These are phyloP conservation scores for Tetragnatha versicolor DNA, from an alignment of 1,140 invertebrate genomes.

Conservation along the genomic window DNA sequence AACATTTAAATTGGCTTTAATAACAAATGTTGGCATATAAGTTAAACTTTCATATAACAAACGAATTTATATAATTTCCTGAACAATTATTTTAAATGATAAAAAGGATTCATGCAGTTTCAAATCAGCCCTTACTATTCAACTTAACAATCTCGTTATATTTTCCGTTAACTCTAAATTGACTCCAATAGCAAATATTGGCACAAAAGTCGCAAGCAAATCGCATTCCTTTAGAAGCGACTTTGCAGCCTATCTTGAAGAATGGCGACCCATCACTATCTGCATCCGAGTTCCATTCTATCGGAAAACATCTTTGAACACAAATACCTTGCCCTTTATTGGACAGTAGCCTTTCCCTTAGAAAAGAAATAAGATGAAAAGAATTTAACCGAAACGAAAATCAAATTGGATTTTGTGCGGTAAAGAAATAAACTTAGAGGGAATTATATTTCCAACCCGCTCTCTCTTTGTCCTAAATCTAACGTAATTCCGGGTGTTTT, in stretches of 20 bases:
- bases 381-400: conserved; percentile 3
- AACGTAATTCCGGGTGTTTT: conserved; percentile 32
- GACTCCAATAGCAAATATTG: too few relatives aligned
- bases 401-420: conserved; percentile 46
- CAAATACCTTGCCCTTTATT: neutral
- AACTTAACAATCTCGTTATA: too few relatives aligned
- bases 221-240: neutral
- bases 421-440: conserved; percentile 32
- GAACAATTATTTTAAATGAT: too few relatives aligned
- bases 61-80: too few relatives aligned
- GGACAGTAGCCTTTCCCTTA: neutral
- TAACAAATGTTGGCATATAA: too few relatives aligned
- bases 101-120: too few relatives aligned
- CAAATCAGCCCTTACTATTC: too few relatives aligned
- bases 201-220: neutral
- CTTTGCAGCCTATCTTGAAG: neutral
- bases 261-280: neutral
- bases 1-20: too few relatives aligned
- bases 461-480: conserved; percentile 16
- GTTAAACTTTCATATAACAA: too few relatives aligned
- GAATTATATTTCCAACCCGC: conserved; percentile 7
- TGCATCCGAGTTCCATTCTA: conserved; percentile 4
- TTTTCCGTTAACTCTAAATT: too few relatives aligned
- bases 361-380: neutral
- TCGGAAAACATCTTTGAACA: neutral